Conservation (phyloP, 2,797 vertebrate genomes). For the Macroramphosus scolopax region DNA sequence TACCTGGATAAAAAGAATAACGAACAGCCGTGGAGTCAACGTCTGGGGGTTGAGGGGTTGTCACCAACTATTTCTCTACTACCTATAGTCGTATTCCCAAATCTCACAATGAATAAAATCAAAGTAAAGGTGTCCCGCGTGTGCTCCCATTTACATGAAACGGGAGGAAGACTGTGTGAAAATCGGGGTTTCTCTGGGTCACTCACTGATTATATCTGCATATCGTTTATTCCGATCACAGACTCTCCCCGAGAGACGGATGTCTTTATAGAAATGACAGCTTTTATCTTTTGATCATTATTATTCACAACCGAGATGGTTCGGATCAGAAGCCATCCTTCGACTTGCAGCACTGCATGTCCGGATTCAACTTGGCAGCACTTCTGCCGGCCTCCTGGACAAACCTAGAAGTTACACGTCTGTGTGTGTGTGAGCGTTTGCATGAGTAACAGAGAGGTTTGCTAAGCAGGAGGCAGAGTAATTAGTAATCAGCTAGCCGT, state of each 20-base stretch:
- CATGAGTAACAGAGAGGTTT: constrained; percentile 41
- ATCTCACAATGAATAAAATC: too few relatives aligned
- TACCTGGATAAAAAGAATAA: too few relatives aligned
- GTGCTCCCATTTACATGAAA: too few relatives aligned
- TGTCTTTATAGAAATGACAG: constrained; percentile 36
- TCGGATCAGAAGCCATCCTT: constrained; percentile 20
- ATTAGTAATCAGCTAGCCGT: constrained; percentile 60
- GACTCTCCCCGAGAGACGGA: constrained; percentile 12
- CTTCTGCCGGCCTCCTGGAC: constrained; percentile 13
- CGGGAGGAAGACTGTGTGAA: constrained; percentile 19
- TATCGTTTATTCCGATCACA: constrained; percentile 42
- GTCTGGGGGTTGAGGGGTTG: too few relatives aligned
- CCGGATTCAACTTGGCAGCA: constrained; percentile 30
- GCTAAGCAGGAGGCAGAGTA: constrained; percentile 47
- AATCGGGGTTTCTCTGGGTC: constrained; percentile 17
- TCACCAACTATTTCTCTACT: too few relatives aligned
- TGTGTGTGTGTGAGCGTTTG: constrained; percentile 33
- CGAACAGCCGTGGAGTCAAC: too few relatives aligned
- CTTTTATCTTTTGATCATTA: constrained; percentile 47
- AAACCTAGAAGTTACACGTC: constrained; percentile 1
- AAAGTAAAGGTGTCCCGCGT: too few relatives aligned
- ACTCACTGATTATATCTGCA: constrained; percentile 15
- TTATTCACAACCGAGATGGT: constrained; percentile 37
- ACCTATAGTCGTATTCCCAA: too few relatives aligned
- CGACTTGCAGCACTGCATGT: constrained; percentile 16